Base-by-base conservation (phyloP, 2,797 vertebrate species). In the Urosaurus nigricauda region DNA sequence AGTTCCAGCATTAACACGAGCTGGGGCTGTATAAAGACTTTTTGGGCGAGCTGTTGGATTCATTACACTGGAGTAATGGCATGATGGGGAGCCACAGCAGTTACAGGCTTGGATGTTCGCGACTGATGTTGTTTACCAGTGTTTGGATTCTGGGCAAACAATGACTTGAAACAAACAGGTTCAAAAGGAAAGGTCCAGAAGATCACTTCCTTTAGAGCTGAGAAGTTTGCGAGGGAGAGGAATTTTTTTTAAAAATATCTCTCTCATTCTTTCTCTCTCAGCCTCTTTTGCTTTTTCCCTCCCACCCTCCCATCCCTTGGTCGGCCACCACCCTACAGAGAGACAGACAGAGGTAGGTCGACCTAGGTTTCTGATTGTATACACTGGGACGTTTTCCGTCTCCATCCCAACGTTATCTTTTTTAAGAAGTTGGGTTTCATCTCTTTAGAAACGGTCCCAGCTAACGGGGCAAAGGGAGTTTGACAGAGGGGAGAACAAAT, bases 401-500 rank as follows among this genome's bases (percentile, higher is more conserved):
- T 94, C 92, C 95, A 95, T 93, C 94, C 93, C 93, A 92, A 96
- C 95, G 93, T 97, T 96, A 96, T 93, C 95, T 94, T 92, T 94
- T 92, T 94, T 93, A 94, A 95, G 93, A 96, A 96, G 91, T 97
- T 97, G 96, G 95, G 96, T 96, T 97, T 96, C 96, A 96, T 97
- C 96, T 96, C 96, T 96, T 97, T 97, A 97, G 97, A 96, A 97
- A 97, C 93, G 96, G 96, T 96, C 96, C 97, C 97, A 97, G 97
- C 98, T 97, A 98, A 98, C 92, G 78, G 98, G 96, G 97, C 97
- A 97, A 97, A 96, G 97, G 96, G 97, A 97, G 95, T 97, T 98
- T 98, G 98, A 98, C 97, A 98, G 98, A 98, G 97, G 98, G 97
- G 97, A 97, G 97, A 98, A 98, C 98, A 98, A 98, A 98, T 98